Percentiles rank a stretch among this genome's conserved stretches.
These are phyloP conservation scores for Protaetia brevitarsis DNA, from an alignment of 1,140 invertebrate species.

Conservation along the genomic window DNA sequence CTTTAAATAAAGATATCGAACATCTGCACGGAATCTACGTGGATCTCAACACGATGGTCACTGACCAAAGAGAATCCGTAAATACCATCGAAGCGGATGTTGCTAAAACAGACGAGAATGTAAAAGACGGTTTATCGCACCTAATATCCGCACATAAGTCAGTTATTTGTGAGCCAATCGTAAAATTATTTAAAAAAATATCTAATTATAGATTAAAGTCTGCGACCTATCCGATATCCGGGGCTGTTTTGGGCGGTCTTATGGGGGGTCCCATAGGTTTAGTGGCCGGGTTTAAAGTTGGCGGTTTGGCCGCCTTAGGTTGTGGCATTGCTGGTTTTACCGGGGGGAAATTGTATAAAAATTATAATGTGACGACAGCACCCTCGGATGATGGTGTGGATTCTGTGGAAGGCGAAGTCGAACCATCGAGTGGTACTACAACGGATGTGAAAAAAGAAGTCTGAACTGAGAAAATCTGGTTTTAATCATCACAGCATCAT, in stretches of 20 bases:
- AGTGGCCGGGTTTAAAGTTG: slow-evolving; percentile 65
- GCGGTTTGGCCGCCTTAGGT: slow-evolving; percentile 62
- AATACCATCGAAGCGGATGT: slow-evolving; percentile 57
- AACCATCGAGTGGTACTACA: no score
- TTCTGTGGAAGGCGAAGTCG: neutral
- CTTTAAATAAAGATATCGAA: slow-evolving; percentile 52
- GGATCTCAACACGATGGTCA: slow-evolving; percentile 53
- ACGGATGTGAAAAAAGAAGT: slow-evolving; percentile 13
- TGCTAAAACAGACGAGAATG: slow-evolving; percentile 61
- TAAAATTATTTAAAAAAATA: slow-evolving; percentile 14
- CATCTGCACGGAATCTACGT: slow-evolving; percentile 57
- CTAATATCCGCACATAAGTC: slow-evolving; percentile 64
- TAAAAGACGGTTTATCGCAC: slow-evolving; percentile 57
- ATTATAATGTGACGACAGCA: neutral
- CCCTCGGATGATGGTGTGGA: neutral
- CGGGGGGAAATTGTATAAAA: slow-evolving; percentile 51
- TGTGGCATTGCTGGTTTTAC: slow-evolving; percentile 63
- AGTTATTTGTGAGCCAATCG: slow-evolving; percentile 26
- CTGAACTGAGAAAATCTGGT: neutral
- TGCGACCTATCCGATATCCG: slow-evolving; percentile 65
- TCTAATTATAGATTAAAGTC: slow-evolving; percentile 49
- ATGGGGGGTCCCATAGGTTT: slow-evolving; percentile 69
- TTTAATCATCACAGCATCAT: neutral
- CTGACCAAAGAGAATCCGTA: slow-evolving; percentile 63
- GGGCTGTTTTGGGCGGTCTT: slow-evolving; percentile 67